These are phyloP conservation scores for Sarcophaga subvicina DNA, from an alignment of 2,888 invertebrate genomes.

Conservation along the genomic window DNA sequence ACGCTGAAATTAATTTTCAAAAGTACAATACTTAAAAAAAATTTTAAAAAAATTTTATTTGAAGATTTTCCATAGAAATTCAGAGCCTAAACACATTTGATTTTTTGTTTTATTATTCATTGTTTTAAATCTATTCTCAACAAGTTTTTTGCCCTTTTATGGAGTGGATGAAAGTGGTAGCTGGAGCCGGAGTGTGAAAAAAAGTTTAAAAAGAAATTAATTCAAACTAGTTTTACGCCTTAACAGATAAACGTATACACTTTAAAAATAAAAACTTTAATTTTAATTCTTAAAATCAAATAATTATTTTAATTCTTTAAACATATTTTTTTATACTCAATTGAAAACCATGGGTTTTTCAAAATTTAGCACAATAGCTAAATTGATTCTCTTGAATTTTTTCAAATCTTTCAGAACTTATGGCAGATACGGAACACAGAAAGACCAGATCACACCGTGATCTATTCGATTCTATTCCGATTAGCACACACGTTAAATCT, in stretches of 20 bases:
- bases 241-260: constrained; percentile 6
- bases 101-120: background rate
- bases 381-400: too few species aligned
- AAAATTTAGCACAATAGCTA: too few species aligned
- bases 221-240: constrained; percentile 64
- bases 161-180: constrained; percentile 9
- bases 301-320: too few species aligned
- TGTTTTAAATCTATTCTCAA: constrained; percentile 25
- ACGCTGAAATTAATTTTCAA: constrained; percentile 57
- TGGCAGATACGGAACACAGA: too few species aligned
- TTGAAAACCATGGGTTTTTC: too few species aligned
- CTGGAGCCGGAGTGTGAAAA: constrained; percentile 1
- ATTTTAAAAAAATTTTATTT: constrained; percentile 48
- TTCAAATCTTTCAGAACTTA: too few species aligned
- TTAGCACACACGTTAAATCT: too few species aligned
- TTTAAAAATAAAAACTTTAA: background rate
- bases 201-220: constrained; percentile 46
- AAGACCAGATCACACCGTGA: too few species aligned
- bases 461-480: too few species aligned
- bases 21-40: background rate
- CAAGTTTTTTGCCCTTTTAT: constrained; percentile 65
- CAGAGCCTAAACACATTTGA: constrained; percentile 5
- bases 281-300: too few species aligned
- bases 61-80: constrained; percentile 57
- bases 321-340: too few species aligned